phyloP scores from a whole-genome alignment of 2,797 vertebrate genomes.

The Hafferia zeledoni region DNA sequence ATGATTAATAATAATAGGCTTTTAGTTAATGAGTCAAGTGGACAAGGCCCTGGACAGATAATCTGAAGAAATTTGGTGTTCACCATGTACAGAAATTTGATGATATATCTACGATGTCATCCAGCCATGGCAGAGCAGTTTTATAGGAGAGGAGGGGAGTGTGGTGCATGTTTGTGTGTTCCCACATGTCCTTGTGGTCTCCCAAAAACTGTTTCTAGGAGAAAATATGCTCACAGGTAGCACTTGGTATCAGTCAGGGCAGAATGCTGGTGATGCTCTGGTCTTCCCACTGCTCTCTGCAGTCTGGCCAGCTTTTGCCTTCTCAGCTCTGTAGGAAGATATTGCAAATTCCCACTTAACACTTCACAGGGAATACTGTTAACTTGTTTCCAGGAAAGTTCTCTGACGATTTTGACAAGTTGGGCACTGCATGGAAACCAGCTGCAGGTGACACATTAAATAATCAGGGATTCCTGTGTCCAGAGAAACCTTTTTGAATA shows the following conservation, averaged over 20 bases:
- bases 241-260: background rate
- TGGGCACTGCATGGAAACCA: background rate
- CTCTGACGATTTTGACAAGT: background rate
- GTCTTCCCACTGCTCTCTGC: background rate
- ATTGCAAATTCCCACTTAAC: background rate
- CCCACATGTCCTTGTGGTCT: background rate
- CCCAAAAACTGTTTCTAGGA: background rate
- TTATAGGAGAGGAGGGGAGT: background rate
- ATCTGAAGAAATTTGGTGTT: slow-evolving; percentile 15
- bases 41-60: background rate
- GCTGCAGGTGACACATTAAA: background rate
- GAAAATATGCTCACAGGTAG: background rate
- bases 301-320: background rate
- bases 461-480: background rate
- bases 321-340: background rate
- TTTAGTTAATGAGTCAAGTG: slow-evolving; percentile 55
- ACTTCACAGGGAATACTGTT: background rate
- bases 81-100: background rate
- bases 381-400: background rate
- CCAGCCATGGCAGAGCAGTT: background rate
- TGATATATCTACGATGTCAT: background rate
- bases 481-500: background rate
- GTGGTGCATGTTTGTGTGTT: background rate
- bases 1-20: slow-evolving; percentile 60
- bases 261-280: background rate